Conservation (phyloP, 2,888 invertebrate species). For the Drosophila hamatofila region DNA sequence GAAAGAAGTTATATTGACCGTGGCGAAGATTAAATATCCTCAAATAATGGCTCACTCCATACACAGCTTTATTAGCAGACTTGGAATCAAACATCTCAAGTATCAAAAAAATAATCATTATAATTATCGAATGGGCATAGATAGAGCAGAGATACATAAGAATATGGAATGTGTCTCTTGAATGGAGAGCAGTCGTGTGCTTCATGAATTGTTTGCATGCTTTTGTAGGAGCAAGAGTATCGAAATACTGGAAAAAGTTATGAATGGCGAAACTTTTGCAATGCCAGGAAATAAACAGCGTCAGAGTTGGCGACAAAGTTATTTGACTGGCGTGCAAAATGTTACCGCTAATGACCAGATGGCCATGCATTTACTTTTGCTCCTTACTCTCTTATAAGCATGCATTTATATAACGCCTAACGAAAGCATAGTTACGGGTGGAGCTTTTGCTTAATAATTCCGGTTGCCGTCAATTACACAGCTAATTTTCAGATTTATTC, state of each 20-base stretch:
- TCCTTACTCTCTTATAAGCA: conserved; percentile 2
- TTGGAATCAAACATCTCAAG: not conserved
- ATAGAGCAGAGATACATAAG: not conserved
- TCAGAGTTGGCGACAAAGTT: conserved; percentile 21
- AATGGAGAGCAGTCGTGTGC: not conserved
- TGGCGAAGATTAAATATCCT: conserved; percentile 3
- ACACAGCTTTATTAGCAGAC: not conserved
- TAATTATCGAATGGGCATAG: not conserved
- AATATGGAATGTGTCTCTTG: not conserved
- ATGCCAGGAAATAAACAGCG: conserved; percentile 52
- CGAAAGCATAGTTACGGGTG: not conserved
- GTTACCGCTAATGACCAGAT: conserved; percentile 61
- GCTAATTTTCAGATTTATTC: not conserved
- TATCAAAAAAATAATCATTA: not conserved
- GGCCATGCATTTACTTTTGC: conserved; percentile 35
- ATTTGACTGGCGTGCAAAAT: conserved; percentile 44
- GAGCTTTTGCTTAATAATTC: not conserved
- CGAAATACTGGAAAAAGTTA: conserved; percentile 47
- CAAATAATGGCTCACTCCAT: too few relatives aligned
- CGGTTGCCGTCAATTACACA: not conserved
- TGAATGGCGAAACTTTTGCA: conserved; percentile 63
- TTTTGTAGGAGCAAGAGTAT: not conserved
- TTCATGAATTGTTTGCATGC: not conserved
- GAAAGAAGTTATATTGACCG: not conserved
- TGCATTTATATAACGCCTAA: not conserved